Base-by-base conservation (phyloP, 35 echinoderm and acorn worm genomes). In the Anneissia japonica region DNA sequence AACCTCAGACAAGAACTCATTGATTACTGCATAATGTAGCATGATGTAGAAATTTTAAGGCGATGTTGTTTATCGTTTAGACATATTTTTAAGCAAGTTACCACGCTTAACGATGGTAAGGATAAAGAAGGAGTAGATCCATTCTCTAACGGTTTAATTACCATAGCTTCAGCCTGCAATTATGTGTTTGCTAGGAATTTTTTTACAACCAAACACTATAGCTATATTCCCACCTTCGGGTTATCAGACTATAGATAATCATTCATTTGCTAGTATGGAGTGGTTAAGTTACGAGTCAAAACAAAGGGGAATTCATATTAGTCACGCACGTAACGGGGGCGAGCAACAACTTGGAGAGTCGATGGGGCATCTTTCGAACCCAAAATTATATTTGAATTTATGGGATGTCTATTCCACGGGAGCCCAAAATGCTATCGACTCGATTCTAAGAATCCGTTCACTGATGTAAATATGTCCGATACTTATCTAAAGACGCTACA, bases 41-140 rank as follows among this genome's bases (percentile, higher is more conserved):
- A 78, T 39, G 86, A 88, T 31, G 86, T 88, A 30, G 46, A 88
- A 30, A 80, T 81, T 88, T 43, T 88, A 17, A 81, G 79, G 30
- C 77, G 31, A 35, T 81, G 37, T 45, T 88, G 87, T 38, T 73
- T 75, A 74, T 75, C 31, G 36, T 82, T 88, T 36, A 46, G 87
- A 36, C 31, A 39, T 29, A 74, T 82, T 34, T 88, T 88, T 17
- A 82, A 82, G 74, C 77, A 82, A 75, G 81, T 82, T 2, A 88
- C 87, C 29, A 3, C 33, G 14, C 76, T 78, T 31, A 2, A 6
- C 2, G 26, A 64, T 64, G 5, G 6, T 64, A 12, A 2, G 1
- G 51, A 64, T 64, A 9, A 64, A 23, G 51, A 64, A 64, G 51
- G 51, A 1, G 51, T 64, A 9, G 51, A 64, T 23, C 51, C 51